Evolutionary conservation across 2,113 vertebrate genomes (phyloP).

Genomic region (Crotophaga sulcirostris): DNA sequence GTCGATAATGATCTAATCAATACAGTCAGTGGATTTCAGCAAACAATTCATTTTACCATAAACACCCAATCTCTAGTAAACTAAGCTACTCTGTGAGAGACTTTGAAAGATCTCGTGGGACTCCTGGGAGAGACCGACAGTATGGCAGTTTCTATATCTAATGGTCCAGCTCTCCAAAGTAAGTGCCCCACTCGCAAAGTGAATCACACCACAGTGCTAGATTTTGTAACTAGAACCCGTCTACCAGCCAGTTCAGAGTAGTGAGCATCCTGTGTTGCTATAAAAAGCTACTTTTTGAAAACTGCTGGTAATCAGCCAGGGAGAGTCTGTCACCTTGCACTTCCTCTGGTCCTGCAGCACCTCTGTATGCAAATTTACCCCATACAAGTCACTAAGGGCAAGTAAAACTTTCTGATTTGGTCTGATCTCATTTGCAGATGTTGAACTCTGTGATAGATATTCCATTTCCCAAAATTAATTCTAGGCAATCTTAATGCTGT

Average conservation of each 20-base stretch:
- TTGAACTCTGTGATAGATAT: background rate
- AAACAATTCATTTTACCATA: background rate
- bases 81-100: background rate
- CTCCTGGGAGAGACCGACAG: background rate
- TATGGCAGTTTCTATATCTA: background rate
- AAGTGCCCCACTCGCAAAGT: background rate
- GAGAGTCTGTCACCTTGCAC: background rate
- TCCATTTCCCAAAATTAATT: background rate
- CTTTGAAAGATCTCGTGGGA: background rate
- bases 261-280: background rate
- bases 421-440: background rate
- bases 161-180: background rate
- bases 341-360: background rate
- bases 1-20: background rate
- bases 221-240: background rate
- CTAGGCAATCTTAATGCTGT: background rate
- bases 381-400: background rate
- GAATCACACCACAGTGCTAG: background rate
- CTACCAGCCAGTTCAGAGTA: background rate
- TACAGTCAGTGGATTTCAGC: background rate
- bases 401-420: background rate
- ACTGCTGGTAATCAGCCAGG: background rate
- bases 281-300: background rate
- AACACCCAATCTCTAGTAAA: background rate
- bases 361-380: background rate